Evolutionary conservation across 1,140 invertebrate species (phyloP).

Genomic region (Scaptomyza pallida): DNA sequence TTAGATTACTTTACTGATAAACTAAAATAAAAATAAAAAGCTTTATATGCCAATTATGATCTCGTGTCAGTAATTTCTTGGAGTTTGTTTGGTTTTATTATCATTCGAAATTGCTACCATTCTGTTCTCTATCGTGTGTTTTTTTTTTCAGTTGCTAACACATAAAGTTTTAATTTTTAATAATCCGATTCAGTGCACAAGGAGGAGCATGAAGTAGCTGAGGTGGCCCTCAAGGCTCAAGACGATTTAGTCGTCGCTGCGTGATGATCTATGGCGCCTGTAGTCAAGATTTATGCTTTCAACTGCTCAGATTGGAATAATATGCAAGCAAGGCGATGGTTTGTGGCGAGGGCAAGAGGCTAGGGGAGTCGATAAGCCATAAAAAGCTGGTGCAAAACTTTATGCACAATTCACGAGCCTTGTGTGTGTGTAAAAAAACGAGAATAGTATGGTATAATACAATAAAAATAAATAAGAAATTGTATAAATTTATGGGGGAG

Average conservation of each 20-base stretch:
- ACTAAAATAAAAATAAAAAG: too few species aligned
- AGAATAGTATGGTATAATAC: constrained; percentile 58
- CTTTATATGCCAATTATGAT: neutral
- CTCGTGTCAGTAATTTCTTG: neutral
- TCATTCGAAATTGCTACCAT: constrained; percentile 17
- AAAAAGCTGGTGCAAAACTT: constrained; percentile 59
- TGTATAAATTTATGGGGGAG: constrained; percentile 73
- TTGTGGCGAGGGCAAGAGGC: neutral
- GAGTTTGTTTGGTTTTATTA: neutral
- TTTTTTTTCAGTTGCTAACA: neutral
- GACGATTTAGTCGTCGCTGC: constrained; percentile 59
- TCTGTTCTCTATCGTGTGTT: too few species aligned
- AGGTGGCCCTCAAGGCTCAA: constrained; percentile 10
- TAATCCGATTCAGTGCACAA: constrained; percentile 59
- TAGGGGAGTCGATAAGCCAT: constrained; percentile 56
- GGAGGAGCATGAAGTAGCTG: neutral
- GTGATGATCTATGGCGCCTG: constrained; percentile 75
- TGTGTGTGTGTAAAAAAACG: too few species aligned
- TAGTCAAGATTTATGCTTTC: constrained; percentile 72
- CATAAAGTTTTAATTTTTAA: constrained; percentile 68
- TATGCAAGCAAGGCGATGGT: constrained; percentile 39
- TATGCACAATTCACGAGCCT: constrained; percentile 55
- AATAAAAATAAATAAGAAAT: constrained; percentile 79
- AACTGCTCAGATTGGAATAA: constrained; percentile 61
- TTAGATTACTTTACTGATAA: too few species aligned